phyloP scores from a whole-genome alignment of 2,113 vertebrate genomes.

The Scomber colias region DNA sequence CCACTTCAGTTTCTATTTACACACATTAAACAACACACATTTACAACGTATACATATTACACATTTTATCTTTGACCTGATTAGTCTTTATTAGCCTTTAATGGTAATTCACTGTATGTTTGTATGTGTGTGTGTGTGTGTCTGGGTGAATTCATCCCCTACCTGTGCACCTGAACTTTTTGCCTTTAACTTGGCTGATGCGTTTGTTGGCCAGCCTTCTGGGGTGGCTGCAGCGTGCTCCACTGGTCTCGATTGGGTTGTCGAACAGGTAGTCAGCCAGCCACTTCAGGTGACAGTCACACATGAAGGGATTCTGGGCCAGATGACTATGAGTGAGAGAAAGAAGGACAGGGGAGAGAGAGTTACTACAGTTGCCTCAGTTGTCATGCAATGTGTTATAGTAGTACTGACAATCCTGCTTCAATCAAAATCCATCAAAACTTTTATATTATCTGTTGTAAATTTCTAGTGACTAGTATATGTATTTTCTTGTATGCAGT shows the following conservation, averaged over 20 bases:
- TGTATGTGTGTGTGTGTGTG: not conserved
- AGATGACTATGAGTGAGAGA: slow-evolving; percentile 88
- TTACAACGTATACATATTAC: slow-evolving; percentile 89
- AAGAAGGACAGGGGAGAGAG: not conserved
- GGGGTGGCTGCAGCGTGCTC: slow-evolving; percentile 97
- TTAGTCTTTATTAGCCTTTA: not conserved
- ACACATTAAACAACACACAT: not conserved
- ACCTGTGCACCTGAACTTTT: slow-evolving; percentile 99
- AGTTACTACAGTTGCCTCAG: not conserved
- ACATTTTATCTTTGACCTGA: slow-evolving; percentile 86
- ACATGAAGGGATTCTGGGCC: slow-evolving; percentile 99
- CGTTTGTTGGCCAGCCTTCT: slow-evolving; percentile 98
- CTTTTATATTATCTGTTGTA: not conserved
- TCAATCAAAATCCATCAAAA: not conserved
- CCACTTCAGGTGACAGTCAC: slow-evolving; percentile 99
- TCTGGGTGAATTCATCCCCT: slow-evolving; percentile 52
- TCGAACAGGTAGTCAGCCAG: slow-evolving; percentile 98
- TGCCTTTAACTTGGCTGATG: slow-evolving; percentile 99
- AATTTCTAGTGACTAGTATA: not conserved
- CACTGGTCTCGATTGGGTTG: slow-evolving; percentile 99
- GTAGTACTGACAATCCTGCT: not conserved
- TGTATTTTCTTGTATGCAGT: not conserved
- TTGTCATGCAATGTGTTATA: not conserved
- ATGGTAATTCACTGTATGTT: slow-evolving; percentile 66
- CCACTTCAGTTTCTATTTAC: not conserved